A percentile compares a stretch with the other conserved stretches of the same genome.
Evolutionary conservation across 2,888 invertebrate species (phyloP).

Genomic region (Petrolisthes cinctipes): DNA sequence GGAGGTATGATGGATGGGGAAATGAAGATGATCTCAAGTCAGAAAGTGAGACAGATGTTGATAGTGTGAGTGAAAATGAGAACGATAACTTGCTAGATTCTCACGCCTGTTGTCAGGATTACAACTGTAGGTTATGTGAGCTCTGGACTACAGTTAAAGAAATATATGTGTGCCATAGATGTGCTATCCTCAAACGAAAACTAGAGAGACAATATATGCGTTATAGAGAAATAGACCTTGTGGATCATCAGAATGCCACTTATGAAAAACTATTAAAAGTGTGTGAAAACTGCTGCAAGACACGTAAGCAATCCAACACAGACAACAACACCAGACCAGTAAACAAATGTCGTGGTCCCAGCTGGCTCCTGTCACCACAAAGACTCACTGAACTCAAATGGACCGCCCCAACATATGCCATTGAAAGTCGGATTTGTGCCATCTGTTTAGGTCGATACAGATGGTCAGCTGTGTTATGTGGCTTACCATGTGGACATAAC

Average conservation of each 20-base stretch:
- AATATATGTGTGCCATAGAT: constrained; percentile 57
- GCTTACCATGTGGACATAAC: constrained; percentile 73
- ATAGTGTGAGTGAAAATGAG: constrained; percentile 60
- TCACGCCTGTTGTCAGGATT: constrained; percentile 54
- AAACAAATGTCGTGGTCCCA: constrained; percentile 28
- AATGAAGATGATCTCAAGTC: constrained; percentile 59
- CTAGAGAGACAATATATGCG: constrained; percentile 53
- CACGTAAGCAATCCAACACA: constrained; percentile 33
- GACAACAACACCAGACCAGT: not conserved
- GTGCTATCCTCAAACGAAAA: constrained; percentile 57
- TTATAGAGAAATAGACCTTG: constrained; percentile 33
- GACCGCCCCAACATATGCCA: constrained; percentile 55
- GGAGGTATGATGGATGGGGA: constrained; percentile 69
- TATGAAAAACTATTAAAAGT: constrained; percentile 54
- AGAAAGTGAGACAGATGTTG: constrained; percentile 60
- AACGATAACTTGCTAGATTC: constrained; percentile 52
- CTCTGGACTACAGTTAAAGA: constrained; percentile 63
- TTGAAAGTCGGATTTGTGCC: constrained; percentile 69
- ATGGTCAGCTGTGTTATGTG: constrained; percentile 70
- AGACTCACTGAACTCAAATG: constrained; percentile 54
- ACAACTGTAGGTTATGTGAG: constrained; percentile 48
- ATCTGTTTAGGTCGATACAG: constrained; percentile 73
- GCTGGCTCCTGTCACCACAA: constrained; percentile 56
- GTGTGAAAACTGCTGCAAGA: constrained; percentile 55
- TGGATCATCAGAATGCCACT: constrained; percentile 35